These are phyloP conservation scores for Panagrolaimus sp. DNA, from an alignment of 1,140 invertebrate species.

Conservation along the genomic window DNA sequence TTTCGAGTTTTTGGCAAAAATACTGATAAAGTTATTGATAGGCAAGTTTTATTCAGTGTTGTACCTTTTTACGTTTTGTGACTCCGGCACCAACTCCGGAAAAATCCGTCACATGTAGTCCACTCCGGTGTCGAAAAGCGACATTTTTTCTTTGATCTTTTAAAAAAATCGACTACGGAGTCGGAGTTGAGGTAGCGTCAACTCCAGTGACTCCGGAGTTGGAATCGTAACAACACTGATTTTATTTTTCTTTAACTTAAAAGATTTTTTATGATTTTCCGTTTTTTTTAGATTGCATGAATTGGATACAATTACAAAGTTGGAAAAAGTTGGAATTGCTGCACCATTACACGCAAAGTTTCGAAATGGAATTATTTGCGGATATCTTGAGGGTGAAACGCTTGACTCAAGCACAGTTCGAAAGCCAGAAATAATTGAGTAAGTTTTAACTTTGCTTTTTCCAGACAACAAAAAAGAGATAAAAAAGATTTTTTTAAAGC, in stretches of 20 bases:
- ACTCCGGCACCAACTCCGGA: too few relatives aligned
- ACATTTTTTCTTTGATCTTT: too few relatives aligned
- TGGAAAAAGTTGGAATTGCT: constrained; percentile 72
- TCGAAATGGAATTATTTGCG: constrained; percentile 85
- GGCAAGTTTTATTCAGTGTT: constrained; percentile 71
- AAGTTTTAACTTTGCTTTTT: constrained; percentile 22
- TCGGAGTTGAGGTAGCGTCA: too few relatives aligned
- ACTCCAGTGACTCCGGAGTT: too few relatives aligned
- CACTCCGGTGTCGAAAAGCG: too few relatives aligned
- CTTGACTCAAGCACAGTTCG: constrained; percentile 69
- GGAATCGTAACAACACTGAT: too few relatives aligned
- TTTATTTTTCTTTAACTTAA: constrained; percentile 65
- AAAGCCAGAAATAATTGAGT: constrained; percentile 64
- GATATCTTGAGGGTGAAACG: constrained; percentile 77
- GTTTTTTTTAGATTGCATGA: constrained; percentile 13
- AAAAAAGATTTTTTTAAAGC: neutral
- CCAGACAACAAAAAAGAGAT: too few relatives aligned
- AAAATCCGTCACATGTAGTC: too few relatives aligned
- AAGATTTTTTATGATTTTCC: constrained; percentile 16
- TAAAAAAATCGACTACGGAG: too few relatives aligned
- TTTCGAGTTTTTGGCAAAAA: constrained; percentile 86
- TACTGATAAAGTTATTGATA: constrained; percentile 84
- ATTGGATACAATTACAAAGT: constrained; percentile 13
- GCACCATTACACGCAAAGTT: constrained; percentile 82
- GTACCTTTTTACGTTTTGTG: too few relatives aligned